Percentiles rank a stretch among this genome's conserved stretches.
Evolutionary conservation across 2,797 vertebrate species (phyloP).

Genomic region (Sibirionetta formosa): DNA sequence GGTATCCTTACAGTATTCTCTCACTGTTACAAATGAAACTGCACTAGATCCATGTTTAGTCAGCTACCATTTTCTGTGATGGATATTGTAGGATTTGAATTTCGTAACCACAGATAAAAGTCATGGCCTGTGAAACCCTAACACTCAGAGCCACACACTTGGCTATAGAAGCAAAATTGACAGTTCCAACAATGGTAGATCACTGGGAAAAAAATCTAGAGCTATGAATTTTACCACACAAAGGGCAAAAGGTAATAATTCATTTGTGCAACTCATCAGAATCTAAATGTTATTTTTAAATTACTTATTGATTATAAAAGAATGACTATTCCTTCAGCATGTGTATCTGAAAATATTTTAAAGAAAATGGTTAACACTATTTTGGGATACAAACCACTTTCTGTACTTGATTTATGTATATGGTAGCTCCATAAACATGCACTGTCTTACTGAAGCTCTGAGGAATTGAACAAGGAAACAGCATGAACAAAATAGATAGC

Average conservation of each 20-base stretch:
- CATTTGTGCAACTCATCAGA: constrained; percentile 10
- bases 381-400: neutral
- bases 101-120: neutral
- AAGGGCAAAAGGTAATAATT: constrained; percentile 12
- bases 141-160: neutral
- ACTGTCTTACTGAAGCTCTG: neutral
- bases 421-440: neutral
- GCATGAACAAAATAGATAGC: neutral
- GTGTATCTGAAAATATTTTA: neutral
- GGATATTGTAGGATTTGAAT: neutral
- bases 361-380: neutral
- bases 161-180: neutral
- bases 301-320: neutral
- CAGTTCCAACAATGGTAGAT: neutral
- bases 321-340: neutral
- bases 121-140: neutral
- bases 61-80: neutral
- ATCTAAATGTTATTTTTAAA: constrained; percentile 12
- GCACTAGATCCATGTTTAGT: neutral
- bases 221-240: neutral
- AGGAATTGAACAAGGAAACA: neutral
- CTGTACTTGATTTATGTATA: neutral
- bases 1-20: neutral
- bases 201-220: neutral
- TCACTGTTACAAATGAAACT: neutral